Evolutionary conservation across 2,888 invertebrate species (phyloP), one percentile per base, ranked within the genome.

Genomic region (Cheilosia vernalis): DNA sequence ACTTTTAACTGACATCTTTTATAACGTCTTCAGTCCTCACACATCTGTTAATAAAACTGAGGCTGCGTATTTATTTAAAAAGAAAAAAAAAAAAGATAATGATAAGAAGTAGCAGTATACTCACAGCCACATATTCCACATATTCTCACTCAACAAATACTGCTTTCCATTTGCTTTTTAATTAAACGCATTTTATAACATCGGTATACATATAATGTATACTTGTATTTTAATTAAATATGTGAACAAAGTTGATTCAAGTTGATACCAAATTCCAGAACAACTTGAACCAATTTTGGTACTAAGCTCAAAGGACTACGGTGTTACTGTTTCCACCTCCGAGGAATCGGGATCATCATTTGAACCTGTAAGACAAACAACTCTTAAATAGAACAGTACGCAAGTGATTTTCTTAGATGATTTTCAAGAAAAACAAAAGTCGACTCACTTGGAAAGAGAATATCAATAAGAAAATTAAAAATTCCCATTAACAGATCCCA

Each of bases 281-380:
- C 10, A 7, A 47, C 17, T n/a, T 17, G 17, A 17, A 17, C 47
- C 47, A 19, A 6, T 9, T 17, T 47, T 2, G 4, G 47, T 10
- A 19, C 24, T 37, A 10, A 13, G 15, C n/a, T n/a, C n/a, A 15
- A 7, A 13, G 15, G 24, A 9, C 19, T 21, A 21, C 42, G 15
- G 1, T 37, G 80, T 58, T 17, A 84, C 69, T 3, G 80, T 80
- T 80, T 84, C 84, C 44, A 84, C 84, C 37, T 84, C 84, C 42
- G 84, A 80, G 0, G 84, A 84, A 53, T 84, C 84, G 4, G 84
- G 80, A 3, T 84, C 84, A 80, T 84, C 80, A 19, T 42, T 60
- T 13, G 70, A 27, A 53, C 80, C 84, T 84, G 21, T 2, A 60
- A 77, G 40, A 47, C 13, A 63, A 30, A 47, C 2, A n/a, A 55